Evolutionary conservation across 2,888 invertebrate species (phyloP), one percentile per base, ranked within the genome.

Genomic region (Stictocephala bisonia): DNA sequence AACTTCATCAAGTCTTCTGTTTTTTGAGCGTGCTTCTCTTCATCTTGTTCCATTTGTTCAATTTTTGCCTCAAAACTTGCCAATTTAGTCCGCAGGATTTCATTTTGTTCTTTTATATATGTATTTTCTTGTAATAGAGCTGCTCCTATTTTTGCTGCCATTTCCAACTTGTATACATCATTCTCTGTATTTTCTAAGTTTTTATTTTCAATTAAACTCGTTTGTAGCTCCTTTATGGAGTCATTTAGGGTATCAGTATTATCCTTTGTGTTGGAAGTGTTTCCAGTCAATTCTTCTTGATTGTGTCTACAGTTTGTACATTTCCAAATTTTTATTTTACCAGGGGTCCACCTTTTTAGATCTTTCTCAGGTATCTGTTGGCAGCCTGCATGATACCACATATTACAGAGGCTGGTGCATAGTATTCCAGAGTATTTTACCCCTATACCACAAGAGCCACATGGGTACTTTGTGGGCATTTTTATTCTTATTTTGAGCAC

Each of bases 281-380:
- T 51, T 51, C 22, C 22, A 51, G 51, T 51, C 51, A 51, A 51
- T 18, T 7, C 20, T 51, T 51, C 22, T 51, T 51, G 18, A 51
- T 51, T 20, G 18, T 20, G 4, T 51, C 51, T 51, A 51, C 51
- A 51, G 51, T 51, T 51, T 51, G 51, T 51, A 22, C 51, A 51
- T 20, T 51, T 51, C 51, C 51, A 51, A 51, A 22, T 51, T 51
- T 51, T 51, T 51, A 51, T 51, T 51, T 51, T 51, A 51, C 22
- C 22, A 6, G 51, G 51, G 20, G 51, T 51, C 51, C 51, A 51
- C 51, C 51, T 6, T 51, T 51, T 51, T 51, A 51, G 51, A 51
- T 51, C 22, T 51, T 51, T 51, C 13, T 51, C 51, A 20, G 51
- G 51, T 51, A 51, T 51, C 51, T 51, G 51, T 6, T 51, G 51